These are phyloP conservation scores for Argynnis bischoffii DNA, from an alignment of 2,888 invertebrate genomes.

Conservation along the genomic window DNA sequence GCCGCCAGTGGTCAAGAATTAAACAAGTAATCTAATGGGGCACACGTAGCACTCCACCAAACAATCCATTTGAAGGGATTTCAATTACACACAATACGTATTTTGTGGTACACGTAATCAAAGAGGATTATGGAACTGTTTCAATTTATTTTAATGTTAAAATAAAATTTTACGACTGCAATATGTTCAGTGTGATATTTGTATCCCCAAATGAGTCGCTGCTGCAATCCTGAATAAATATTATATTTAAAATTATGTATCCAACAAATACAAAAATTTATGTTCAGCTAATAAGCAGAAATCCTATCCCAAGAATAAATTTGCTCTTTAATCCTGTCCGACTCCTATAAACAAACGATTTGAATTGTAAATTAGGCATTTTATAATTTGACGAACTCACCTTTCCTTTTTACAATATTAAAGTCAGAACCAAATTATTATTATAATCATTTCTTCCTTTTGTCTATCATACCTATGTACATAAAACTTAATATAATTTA, in stretches of 20 bases:
- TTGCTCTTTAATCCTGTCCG: slow-evolving; percentile 61
- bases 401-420: slow-evolving; percentile 35
- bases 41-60: slow-evolving; percentile 60
- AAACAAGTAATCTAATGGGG: slow-evolving; percentile 73
- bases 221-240: slow-evolving; percentile 17
- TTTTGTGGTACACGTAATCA: slow-evolving; percentile 48
- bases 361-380: slow-evolving; percentile 68
- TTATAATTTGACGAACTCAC: slow-evolving; percentile 54
- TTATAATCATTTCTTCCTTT: not conserved
- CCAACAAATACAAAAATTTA: slow-evolving; percentile 38
- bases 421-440: not conserved
- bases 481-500: not conserved
- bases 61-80: slow-evolving; percentile 59
- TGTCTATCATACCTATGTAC: slow-evolving; percentile 7
- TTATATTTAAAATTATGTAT: slow-evolving; percentile 28
- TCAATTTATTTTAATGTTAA: slow-evolving; percentile 44
- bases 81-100: slow-evolving; percentile 55
- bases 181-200: slow-evolving; percentile 41
- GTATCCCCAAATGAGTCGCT: slow-evolving; percentile 37
- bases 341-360: slow-evolving; percentile 63
- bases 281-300: slow-evolving; percentile 55
- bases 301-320: slow-evolving; percentile 64
- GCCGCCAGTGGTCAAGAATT: slow-evolving; percentile 76
- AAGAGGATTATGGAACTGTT: slow-evolving; percentile 41
- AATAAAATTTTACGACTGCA: slow-evolving; percentile 43